Conservation (phyloP, 2,888 invertebrate species). For the Metacarcinus magister region DNA sequence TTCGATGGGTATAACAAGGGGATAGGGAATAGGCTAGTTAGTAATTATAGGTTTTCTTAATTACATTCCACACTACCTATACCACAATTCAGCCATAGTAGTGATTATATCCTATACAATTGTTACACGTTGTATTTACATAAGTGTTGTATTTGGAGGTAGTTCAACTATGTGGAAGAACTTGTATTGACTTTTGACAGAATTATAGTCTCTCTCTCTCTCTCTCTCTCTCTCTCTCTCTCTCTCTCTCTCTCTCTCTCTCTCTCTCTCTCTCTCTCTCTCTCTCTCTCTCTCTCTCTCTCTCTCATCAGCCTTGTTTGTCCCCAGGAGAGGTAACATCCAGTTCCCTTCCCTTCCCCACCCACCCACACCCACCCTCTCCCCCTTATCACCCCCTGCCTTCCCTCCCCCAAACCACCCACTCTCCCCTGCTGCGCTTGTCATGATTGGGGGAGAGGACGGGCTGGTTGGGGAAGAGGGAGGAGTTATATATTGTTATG, state of each 20-base stretch:
- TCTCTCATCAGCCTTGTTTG: not conserved
- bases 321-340: not conserved
- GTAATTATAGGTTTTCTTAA: no score
- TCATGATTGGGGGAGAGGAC: not conserved
- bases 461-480: not conserved
- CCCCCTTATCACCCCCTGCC: not conserved
- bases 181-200: not conserved
- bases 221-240: not conserved
- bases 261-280: constrained; percentile 18
- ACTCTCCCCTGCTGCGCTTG: not conserved
- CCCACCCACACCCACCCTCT: not conserved
- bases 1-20: no score
- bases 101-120: no score
- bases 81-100: no score
- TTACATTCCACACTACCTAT: no score
- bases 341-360: not conserved
- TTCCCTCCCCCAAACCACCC: not conserved
- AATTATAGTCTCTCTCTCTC: not conserved
- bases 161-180: no score
- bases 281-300: not conserved
- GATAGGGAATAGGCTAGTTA: no score
- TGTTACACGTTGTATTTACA: no score
- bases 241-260: not conserved
- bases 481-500: not conserved
- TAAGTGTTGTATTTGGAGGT: no score